These are phyloP conservation scores for Hemibagrus wyckioides DNA, from an alignment of 2,113 vertebrate genomes.

Conservation along the genomic window DNA sequence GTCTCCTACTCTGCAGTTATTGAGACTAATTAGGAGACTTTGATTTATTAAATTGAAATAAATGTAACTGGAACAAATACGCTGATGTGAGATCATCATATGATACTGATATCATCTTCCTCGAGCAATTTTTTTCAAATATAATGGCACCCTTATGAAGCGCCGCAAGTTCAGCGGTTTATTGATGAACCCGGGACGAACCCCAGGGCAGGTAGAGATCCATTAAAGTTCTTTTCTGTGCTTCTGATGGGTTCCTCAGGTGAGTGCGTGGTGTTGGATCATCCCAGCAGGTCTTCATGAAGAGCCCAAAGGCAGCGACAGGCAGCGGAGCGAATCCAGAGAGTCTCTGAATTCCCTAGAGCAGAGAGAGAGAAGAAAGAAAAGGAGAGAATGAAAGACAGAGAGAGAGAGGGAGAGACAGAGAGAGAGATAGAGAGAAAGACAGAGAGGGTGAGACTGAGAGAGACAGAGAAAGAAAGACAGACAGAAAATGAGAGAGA, in stretches of 20 bases:
- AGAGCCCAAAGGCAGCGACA: constrained; percentile 19
- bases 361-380: background rate
- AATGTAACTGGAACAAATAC: background rate
- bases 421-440: background rate
- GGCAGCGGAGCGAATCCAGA: background rate
- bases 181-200: background rate
- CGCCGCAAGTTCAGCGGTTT: background rate
- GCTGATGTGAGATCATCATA: background rate
- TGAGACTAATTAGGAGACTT: background rate
- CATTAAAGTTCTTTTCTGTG: background rate
- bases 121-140: background rate
- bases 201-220: constrained; percentile 4
- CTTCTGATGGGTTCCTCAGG: constrained; percentile 1
- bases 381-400: no score
- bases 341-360: constrained; percentile 6
- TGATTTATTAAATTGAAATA: background rate
- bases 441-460: no score
- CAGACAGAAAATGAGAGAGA: no score
- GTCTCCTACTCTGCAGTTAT: background rate
- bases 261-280: background rate
- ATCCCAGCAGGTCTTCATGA: constrained; percentile 11
- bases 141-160: no score
- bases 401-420: background rate
- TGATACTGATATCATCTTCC: background rate
- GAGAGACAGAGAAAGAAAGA: background rate